phyloP scores from a whole-genome alignment of 2,113 vertebrate species.

The Setophaga kirtlandii region DNA sequence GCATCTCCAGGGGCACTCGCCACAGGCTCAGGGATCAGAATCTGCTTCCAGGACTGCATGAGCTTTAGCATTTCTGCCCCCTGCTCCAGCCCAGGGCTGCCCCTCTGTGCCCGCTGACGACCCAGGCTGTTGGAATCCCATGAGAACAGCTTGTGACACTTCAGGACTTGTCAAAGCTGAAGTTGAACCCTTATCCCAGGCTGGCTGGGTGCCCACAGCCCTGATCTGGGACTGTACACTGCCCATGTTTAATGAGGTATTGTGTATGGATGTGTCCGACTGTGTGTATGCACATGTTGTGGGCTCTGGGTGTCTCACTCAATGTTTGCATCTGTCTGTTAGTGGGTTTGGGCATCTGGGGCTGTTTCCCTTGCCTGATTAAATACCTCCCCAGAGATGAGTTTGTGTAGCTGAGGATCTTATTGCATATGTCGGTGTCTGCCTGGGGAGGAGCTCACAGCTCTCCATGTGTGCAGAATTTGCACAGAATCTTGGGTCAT shows the following conservation, averaged over 20 bases:
- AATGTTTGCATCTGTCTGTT: constrained; percentile 48
- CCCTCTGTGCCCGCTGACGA: neutral
- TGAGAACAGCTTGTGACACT: neutral
- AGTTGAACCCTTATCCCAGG: neutral
- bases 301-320: neutral
- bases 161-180: constrained; percentile 8
- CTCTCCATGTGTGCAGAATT: accelerated
- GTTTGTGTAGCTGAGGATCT: neutral
- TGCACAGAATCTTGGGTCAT: neutral
- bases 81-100: neutral
- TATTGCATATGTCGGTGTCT: neutral
- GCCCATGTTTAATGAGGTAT: constrained; percentile 52
- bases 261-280: constrained; percentile 1
- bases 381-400: neutral
- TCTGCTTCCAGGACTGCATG: neutral
- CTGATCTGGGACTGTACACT: constrained; percentile 33
- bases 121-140: neutral
- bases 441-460: neutral
- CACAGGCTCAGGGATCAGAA: neutral
- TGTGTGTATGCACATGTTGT: constrained; percentile 10
- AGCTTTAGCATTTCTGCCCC: neutral
- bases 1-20: neutral
- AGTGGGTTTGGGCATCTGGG: neutral
- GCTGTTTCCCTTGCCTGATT: neutral
- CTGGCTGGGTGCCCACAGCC: constrained; percentile 19